Evolutionary conservation across 2,797 vertebrate genomes (phyloP).

Genomic region (Poecile montanus): DNA sequence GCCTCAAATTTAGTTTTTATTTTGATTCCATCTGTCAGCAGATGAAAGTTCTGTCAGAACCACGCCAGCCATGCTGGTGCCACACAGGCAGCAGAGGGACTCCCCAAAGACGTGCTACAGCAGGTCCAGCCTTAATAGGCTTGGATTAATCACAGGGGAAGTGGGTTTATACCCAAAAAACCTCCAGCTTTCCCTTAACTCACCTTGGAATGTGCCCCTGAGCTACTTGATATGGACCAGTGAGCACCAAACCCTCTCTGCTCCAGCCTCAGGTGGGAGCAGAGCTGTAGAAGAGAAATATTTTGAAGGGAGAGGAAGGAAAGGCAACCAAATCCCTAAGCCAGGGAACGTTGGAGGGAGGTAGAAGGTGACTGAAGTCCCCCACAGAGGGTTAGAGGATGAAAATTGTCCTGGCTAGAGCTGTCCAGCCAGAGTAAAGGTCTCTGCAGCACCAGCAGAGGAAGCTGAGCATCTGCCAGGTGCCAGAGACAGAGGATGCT

Average conservation of each 20-base stretch:
- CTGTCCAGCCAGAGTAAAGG: neutral
- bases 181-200: neutral
- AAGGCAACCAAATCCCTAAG: neutral
- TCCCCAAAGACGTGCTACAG: neutral
- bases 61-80: neutral
- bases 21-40: slow-evolving; percentile 2
- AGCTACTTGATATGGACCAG: neutral
- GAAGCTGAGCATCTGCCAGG: neutral
- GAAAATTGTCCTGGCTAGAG: neutral
- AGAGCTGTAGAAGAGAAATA: neutral
- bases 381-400: neutral
- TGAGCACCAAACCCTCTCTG: neutral
- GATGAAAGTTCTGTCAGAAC: neutral
- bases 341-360: fast-evolving
- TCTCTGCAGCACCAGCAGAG: neutral
- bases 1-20: neutral
- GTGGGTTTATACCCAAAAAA: neutral
- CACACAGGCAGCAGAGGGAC: neutral
- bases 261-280: neutral
- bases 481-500: fast-evolving
- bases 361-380: neutral
- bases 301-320: neutral
- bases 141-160: neutral
- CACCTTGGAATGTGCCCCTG: neutral
- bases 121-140: neutral